These are phyloP conservation scores for Gortyna flavago DNA, from an alignment of 2,888 invertebrate genomes.

Conservation along the genomic window DNA sequence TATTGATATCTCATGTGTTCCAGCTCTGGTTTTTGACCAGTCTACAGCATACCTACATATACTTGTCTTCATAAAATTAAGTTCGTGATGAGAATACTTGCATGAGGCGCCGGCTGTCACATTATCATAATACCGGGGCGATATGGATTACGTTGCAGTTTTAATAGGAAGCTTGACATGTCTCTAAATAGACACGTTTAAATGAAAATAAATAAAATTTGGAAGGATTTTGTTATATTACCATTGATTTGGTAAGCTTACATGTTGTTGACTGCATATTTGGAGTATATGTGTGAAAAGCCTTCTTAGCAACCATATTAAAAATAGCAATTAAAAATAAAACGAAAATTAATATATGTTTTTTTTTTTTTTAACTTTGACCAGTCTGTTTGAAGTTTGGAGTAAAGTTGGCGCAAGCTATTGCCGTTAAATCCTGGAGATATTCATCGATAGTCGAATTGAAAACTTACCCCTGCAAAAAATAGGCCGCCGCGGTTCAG, in stretches of 20 bases:
- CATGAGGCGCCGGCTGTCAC: conserved; percentile 51
- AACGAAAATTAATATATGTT: background rate
- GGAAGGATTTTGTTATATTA: background rate
- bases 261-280: background rate
- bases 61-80: conserved; percentile 32
- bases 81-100: conserved; percentile 44
- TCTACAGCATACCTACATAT: background rate
- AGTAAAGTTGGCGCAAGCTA: background rate
- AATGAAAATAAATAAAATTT: background rate
- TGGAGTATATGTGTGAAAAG: background rate
- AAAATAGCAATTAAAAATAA: background rate
- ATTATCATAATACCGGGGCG: conserved; percentile 41
- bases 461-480: too few species aligned
- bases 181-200: background rate
- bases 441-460: too few species aligned
- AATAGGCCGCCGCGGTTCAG: background rate
- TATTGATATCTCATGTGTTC: background rate
- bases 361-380: background rate
- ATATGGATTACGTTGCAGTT: conserved; percentile 31
- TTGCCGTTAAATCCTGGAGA: too few species aligned
- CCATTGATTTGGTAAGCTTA: background rate
- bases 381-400: background rate
- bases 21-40: conserved; percentile 11
- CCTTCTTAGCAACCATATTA: background rate
- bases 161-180: background rate